phyloP scores from a whole-genome alignment of 1,140 invertebrate species.

The Melanaphis sacchari region DNA sequence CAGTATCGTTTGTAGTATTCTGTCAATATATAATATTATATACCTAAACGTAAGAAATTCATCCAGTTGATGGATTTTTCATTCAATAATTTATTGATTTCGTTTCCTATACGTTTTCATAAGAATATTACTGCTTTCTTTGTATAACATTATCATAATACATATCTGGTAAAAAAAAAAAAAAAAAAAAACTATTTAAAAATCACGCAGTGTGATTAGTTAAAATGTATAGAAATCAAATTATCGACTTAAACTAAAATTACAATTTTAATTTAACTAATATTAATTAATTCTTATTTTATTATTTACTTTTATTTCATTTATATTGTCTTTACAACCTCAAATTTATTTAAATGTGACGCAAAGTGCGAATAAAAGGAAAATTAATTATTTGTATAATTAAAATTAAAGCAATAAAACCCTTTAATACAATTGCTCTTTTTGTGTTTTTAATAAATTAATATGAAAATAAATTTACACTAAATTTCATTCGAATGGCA shows the following conservation, averaged over 20 bases:
- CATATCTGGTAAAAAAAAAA: background rate
- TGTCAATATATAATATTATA: background rate
- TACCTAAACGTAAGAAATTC: background rate
- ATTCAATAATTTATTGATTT: background rate
- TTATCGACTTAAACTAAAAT: background rate
- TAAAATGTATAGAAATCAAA: background rate
- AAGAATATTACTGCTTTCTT: background rate
- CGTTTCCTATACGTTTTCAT: background rate
- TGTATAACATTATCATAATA: background rate
- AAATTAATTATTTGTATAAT: background rate
- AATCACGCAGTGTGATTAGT: background rate
- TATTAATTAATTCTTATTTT: background rate
- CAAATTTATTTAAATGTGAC: background rate
- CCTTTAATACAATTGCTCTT: background rate
- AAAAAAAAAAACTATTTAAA: background rate
- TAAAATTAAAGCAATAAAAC: background rate
- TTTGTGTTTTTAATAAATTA: background rate
- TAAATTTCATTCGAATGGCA: background rate
- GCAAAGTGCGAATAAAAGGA: background rate
- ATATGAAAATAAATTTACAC: background rate
- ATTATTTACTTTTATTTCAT: background rate
- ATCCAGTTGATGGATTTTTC: background rate
- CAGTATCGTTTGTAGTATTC: background rate
- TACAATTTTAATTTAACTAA: background rate
- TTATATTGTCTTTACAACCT: background rate